These are phyloP conservation scores for Alligator sinensis DNA, from an alignment of 2,113 vertebrate genomes.

Conservation along the genomic window DNA sequence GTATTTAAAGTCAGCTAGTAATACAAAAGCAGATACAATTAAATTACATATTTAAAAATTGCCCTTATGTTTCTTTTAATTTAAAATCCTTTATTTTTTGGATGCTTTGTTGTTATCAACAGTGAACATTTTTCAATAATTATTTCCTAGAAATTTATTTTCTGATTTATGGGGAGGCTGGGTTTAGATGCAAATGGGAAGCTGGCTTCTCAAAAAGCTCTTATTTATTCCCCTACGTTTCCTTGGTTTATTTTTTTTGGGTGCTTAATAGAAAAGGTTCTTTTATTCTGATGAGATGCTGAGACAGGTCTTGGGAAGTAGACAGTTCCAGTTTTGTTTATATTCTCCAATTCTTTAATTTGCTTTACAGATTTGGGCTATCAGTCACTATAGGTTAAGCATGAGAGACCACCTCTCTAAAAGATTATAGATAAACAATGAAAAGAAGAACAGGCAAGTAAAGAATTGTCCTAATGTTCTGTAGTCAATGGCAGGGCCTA, in stretches of 20 bases:
- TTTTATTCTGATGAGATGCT: background rate
- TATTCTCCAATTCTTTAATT: background rate
- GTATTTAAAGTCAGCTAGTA: background rate
- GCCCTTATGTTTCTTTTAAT: slow-evolving; percentile 19
- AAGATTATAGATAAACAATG: background rate
- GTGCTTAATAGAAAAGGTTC: background rate
- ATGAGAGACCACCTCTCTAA: background rate
- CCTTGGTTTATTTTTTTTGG: background rate
- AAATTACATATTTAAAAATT: background rate
- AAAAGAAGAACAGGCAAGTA: accelerated
- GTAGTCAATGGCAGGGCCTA: background rate
- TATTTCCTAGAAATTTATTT: slow-evolving; percentile 45
- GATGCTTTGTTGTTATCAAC: background rate
- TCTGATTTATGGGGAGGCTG: slow-evolving; percentile 26
- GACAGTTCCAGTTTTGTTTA: background rate
- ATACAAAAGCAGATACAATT: background rate
- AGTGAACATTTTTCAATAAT: background rate
- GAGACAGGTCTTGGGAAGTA: too few species aligned
- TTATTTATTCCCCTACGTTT: background rate
- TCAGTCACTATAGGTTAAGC: background rate
- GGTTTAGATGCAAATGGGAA: background rate
- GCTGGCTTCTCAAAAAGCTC: background rate
- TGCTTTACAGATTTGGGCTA: background rate
- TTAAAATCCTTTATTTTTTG: slow-evolving; percentile 2
- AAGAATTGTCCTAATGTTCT: background rate